Evolutionary conservation across 2,113 vertebrate genomes (phyloP).

Genomic region (Hepsetus odoe): DNA sequence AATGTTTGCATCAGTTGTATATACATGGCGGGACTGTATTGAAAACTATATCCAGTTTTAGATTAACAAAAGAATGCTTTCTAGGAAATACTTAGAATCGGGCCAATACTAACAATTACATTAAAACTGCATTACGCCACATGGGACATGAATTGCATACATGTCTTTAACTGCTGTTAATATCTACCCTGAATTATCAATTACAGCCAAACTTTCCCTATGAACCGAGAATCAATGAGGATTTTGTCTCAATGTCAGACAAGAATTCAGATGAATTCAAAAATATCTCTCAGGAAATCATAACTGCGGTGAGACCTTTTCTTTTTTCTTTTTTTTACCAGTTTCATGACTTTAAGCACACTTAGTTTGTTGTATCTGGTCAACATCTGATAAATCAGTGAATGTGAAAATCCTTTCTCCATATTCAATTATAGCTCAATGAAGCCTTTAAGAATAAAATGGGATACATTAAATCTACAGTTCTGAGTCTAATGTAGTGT

Average conservation of each 20-base stretch:
- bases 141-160: neutral
- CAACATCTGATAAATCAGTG: neutral
- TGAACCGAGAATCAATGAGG: rapidly evolving
- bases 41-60: too few species aligned
- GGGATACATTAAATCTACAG: neutral
- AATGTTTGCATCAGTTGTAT: neutral
- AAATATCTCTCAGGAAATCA: rapidly evolving
- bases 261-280: neutral
- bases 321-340: neutral
- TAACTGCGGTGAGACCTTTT: neutral
- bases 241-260: rapidly evolving
- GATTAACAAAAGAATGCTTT: too few species aligned
- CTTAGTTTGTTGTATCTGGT: neutral
- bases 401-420: neutral
- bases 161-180: neutral
- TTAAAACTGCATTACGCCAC: too few species aligned
- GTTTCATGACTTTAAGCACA: neutral
- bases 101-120: too few species aligned
- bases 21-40: neutral
- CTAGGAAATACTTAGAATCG: too few species aligned
- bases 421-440: constrained; percentile 1
- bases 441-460: rapidly evolving
- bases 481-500: constrained; percentile 28
- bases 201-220: constrained; percentile 36
- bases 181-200: neutral